phyloP scores from a whole-genome alignment of 2,888 invertebrate species.

The Syrphus vitripennis region DNA sequence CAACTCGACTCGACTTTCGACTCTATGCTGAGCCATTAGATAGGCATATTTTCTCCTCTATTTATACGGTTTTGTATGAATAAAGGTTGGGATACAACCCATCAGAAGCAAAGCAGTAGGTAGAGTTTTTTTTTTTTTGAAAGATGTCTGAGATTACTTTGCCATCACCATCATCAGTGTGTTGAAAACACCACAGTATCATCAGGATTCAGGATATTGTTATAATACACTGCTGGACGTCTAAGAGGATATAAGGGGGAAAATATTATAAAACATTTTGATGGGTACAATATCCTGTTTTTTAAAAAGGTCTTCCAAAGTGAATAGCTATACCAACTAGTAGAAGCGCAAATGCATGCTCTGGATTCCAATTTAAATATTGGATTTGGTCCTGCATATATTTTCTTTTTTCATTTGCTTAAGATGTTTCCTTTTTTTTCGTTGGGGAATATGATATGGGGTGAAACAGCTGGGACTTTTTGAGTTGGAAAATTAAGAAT shows the following conservation, averaged over 20 bases:
- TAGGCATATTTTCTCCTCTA: conserved; percentile 59
- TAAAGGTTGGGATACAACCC: neutral
- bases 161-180: conserved; percentile 11
- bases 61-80: conserved; percentile 9
- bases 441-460: neutral
- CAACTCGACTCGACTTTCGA: conserved; percentile 15
- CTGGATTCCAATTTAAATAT: conserved; percentile 66
- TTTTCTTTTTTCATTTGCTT: conserved; percentile 12
- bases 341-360: conserved; percentile 45
- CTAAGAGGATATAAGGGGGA: conserved; percentile 39
- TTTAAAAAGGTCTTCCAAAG: neutral
- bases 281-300: conserved; percentile 48
- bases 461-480: conserved; percentile 42
- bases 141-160: conserved; percentile 55
- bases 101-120: neutral
- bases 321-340: neutral
- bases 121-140: conserved; percentile 37
- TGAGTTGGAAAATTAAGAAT: neutral
- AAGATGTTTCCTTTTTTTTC: conserved; percentile 15
- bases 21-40: conserved; percentile 37
- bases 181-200: conserved; percentile 24
- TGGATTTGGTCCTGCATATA: conserved; percentile 33
- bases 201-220: conserved; percentile 37
- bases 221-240: conserved; percentile 51
- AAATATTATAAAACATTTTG: conserved; percentile 27